Evolutionary conservation across 2,113 vertebrate species (phyloP), one percentile per base, ranked within the genome.

Genomic region (Potamarius usumacintae): DNA sequence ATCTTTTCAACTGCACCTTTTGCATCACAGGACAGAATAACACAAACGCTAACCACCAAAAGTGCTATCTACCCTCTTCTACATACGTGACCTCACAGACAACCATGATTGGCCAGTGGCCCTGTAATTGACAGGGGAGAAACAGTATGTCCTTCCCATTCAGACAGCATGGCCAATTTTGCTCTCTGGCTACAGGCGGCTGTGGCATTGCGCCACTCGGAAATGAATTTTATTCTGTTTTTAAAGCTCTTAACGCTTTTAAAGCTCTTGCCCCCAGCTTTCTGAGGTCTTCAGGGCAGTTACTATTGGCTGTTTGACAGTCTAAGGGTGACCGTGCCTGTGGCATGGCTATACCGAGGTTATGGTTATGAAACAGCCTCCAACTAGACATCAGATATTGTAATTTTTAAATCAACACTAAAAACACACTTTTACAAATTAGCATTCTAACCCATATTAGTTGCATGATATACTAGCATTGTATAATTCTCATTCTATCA

Each of bases 211-310:
- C 0, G 34, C 71, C 71, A 52, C 74, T 53, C 11, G 0, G 74
- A 77, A 52, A 12, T 5, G 0, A 52, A 42, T 10, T 52, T 76
- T n/a, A 77, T 14, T 53, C 53, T n/a, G 48, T 25, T 74, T 77
- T 77, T 77, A n/a, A n/a, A 77, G 48, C 74, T 77, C 48, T 52
- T 76, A 76, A 76, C 48, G 34, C 72, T 22, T 48, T 76, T 52
- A 76, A 52, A 77, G 74, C 48, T n/a, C 48, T 14, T 12, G 50
- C 48, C 53, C 48, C 0, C 74, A 52, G 74, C 48, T 52, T 53
- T 53, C 48, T 53, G 11, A 53, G 22, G 74, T 52, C 22, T 25
- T 74, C 71, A 74, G 71, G 50, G 18, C 42, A 50, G 18, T 48
- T 25, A 52, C 42, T 76, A 2, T 76, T 50, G 72, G 42, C 20